Conservation (phyloP, 2,888 invertebrate species). For the Ophion ventricosus region DNA sequence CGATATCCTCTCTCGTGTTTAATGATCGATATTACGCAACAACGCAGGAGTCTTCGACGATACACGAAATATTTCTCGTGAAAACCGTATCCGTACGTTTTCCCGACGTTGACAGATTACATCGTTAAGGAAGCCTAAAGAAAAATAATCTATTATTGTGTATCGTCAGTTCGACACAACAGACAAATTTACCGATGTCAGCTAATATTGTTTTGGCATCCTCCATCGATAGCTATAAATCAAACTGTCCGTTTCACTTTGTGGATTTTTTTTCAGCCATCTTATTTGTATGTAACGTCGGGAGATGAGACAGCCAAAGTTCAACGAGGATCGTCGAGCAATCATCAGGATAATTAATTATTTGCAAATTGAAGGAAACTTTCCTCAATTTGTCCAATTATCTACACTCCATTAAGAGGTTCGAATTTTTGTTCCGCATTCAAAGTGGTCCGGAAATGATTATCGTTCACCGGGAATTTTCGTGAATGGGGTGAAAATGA, state of each 20-base stretch:
- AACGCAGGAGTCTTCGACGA: conserved; percentile 3
- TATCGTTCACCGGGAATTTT: neutral
- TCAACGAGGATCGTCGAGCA: neutral
- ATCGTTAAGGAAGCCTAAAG: conserved; percentile 14
- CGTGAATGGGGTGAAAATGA: neutral
- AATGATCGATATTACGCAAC: conserved; percentile 48
- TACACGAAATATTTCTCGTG: conserved; percentile 35
- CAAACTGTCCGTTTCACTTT: conserved; percentile 28
- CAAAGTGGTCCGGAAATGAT: neutral
- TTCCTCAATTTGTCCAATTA: conserved; percentile 4
- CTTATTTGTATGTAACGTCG: neutral
- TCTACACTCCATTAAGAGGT: neutral
- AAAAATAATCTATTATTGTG: neutral
- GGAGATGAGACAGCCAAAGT: conserved; percentile 21
- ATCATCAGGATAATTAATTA: conserved; percentile 38
- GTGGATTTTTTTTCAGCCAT: neutral
- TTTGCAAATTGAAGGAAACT: conserved; percentile 25
- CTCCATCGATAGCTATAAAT: conserved; percentile 43
- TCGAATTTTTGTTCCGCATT: neutral
- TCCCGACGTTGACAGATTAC: conserved; percentile 54
- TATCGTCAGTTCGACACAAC: conserved; percentile 26
- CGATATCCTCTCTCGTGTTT: conserved; percentile 32
- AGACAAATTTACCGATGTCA: conserved; percentile 3
- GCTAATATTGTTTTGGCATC: conserved; percentile 31
- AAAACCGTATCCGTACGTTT: conserved; percentile 10